These are phyloP conservation scores for Drosophila mettleri DNA, from an alignment of 2,888 invertebrate genomes.

Conservation along the genomic window DNA sequence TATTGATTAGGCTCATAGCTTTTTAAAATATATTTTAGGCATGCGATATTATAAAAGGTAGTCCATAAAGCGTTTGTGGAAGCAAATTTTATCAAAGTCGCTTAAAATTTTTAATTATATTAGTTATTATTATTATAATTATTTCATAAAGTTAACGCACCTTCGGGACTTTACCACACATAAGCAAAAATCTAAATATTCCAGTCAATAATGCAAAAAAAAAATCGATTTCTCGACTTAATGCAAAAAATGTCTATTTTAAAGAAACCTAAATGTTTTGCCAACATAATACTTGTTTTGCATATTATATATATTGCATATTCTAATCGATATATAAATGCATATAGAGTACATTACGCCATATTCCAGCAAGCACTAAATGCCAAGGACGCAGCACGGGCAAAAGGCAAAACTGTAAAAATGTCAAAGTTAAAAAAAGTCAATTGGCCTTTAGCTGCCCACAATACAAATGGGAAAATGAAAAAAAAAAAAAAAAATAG, in stretches of 20 bases:
- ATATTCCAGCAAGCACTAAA: slow-evolving; percentile 30
- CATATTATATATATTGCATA: slow-evolving; percentile 2
- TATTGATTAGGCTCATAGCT: no score
- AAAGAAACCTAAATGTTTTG: no score
- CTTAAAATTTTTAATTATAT: no score
- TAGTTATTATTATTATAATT: no score
- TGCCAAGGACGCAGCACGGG: slow-evolving; percentile 54
- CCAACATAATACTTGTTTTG: no score
- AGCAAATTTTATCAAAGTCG: no score
- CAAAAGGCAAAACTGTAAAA: slow-evolving; percentile 52
- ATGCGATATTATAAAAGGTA: no score
- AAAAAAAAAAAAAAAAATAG: slow-evolving; percentile 19
- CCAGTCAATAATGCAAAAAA: no score
- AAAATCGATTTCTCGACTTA: no score
- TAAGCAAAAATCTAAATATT: background rate
- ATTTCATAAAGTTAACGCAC: no score
- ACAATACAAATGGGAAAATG: background rate
- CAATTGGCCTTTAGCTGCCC: slow-evolving; percentile 40
- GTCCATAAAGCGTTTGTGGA: no score
- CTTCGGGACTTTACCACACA: background rate
- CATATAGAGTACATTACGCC: slow-evolving; percentile 9
- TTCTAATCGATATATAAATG: slow-evolving; percentile 5
- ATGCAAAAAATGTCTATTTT: background rate
- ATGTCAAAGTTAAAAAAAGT: slow-evolving; percentile 59
- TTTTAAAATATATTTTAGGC: no score